Evolutionary conservation across 2,113 vertebrate species (phyloP).

Genomic region (Catagonus wagneri): DNA sequence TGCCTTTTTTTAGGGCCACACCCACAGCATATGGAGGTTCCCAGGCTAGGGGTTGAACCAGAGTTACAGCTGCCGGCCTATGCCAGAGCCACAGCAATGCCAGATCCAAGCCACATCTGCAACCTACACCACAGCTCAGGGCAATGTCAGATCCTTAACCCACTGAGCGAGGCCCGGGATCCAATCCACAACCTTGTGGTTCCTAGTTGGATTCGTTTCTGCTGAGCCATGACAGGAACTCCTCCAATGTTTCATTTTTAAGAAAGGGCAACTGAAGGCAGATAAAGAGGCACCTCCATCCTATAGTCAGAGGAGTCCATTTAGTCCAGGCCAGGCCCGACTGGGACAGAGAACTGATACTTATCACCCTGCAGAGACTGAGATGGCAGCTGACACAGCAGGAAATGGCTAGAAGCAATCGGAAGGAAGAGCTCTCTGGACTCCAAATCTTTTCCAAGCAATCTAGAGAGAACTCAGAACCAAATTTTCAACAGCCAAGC

Average conservation of each 20-base stretch:
- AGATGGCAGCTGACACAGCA: not conserved
- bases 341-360: not conserved
- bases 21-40: too few relatives aligned
- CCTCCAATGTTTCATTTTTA: not conserved
- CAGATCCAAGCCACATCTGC: too few relatives aligned
- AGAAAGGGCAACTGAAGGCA: not conserved
- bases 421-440: not conserved
- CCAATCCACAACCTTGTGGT: too few relatives aligned
- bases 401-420: not conserved
- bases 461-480: conserved; percentile 40
- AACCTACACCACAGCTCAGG: too few relatives aligned
- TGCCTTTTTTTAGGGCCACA: too few relatives aligned
- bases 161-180: too few relatives aligned
- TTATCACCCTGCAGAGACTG: not conserved
- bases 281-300: not conserved
- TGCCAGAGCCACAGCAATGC: too few relatives aligned
- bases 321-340: not conserved
- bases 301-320: not conserved
- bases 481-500: conserved; percentile 51
- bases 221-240: too few relatives aligned
- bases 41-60: too few relatives aligned
- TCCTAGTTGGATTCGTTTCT: too few relatives aligned
- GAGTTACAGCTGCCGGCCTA: too few relatives aligned
- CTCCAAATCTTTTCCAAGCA: conserved; percentile 45
- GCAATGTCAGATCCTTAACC: too few relatives aligned